phyloP scores from a whole-genome alignment of 2,797 vertebrate genomes.

The Malurus leucopterus region DNA sequence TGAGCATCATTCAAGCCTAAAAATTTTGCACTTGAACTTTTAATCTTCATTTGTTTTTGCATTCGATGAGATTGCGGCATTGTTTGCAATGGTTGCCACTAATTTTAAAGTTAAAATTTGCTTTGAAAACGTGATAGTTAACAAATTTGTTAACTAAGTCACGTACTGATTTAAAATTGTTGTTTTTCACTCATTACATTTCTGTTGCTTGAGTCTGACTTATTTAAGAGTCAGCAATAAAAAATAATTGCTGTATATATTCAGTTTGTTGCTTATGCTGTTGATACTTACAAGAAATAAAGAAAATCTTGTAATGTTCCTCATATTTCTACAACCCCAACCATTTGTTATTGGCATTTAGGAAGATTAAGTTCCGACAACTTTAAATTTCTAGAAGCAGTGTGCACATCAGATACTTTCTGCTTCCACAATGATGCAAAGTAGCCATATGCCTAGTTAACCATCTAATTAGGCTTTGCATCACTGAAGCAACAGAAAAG shows the following conservation, averaged over 20 bases:
- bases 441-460: slow-evolving; percentile 37
- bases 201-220: background rate
- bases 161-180: background rate
- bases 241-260: background rate
- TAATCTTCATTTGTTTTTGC: background rate
- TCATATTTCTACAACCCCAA: background rate
- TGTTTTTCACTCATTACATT: background rate
- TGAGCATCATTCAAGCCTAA: background rate
- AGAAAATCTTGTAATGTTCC: background rate
- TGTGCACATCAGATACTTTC: background rate
- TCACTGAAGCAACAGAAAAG: slow-evolving; percentile 36
- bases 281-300: background rate
- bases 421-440: slow-evolving; percentile 30
- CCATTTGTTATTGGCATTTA: background rate
- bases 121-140: background rate
- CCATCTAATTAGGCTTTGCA: slow-evolving; percentile 31
- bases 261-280: background rate
- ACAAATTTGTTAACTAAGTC: background rate
- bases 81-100: background rate
- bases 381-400: background rate
- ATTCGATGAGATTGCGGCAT: background rate
- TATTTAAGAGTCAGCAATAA: background rate
- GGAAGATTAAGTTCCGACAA: background rate
- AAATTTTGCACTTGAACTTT: background rate
- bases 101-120: background rate